Base-by-base conservation (phyloP, 2,113 vertebrate genomes). In the Nesoenas mayeri region DNA sequence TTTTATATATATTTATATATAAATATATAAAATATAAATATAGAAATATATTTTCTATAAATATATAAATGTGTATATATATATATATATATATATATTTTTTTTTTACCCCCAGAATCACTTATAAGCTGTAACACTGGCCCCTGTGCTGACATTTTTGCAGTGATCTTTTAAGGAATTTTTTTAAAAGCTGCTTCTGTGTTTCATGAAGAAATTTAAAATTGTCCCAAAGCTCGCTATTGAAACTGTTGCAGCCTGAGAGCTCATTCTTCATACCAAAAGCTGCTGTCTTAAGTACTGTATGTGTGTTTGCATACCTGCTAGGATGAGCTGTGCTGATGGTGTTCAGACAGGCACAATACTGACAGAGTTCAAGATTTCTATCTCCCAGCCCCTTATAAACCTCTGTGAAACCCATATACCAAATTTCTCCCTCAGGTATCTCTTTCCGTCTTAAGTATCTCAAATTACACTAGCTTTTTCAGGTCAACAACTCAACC, bases 151-250 rank as follows among this genome's bases (percentile, higher is more conserved):
- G 60, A 66, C 25, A 66, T 61, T 89, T 92, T 69, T 70, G 47
- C 28, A 61, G 57, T 61, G 31, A 34, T 65, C 54, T 77, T 77
- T 32, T 36, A 64, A 88, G 26, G 32, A 19, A 6, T 34, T 62
- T 78, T 85, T 95, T 53, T 51, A 72, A 86, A 38, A 11, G 53
- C 44, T 77, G 34, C 64, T 74, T 10, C n/a, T 77, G 34, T 69
- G n/a, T 75, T 87, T 93, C 78, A 85, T 34, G 51, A 58, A 91
- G 34, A 57, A 69, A 84, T 81, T 73, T 88, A 56, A 94, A 95
- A 79, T 48, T 28, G 12, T 86, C 8, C 32, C 57, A 67, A 42
- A 93, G 77, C 18, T 11, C 44, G 9, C 62, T 79, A 77, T 17
- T 79, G 50, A 93, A 81, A 87, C 28, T 14, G 21, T 9, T 28